These are phyloP conservation scores for Arrhamphus sclerolepis DNA, from an alignment of 2,797 vertebrate species.

Conservation along the genomic window DNA sequence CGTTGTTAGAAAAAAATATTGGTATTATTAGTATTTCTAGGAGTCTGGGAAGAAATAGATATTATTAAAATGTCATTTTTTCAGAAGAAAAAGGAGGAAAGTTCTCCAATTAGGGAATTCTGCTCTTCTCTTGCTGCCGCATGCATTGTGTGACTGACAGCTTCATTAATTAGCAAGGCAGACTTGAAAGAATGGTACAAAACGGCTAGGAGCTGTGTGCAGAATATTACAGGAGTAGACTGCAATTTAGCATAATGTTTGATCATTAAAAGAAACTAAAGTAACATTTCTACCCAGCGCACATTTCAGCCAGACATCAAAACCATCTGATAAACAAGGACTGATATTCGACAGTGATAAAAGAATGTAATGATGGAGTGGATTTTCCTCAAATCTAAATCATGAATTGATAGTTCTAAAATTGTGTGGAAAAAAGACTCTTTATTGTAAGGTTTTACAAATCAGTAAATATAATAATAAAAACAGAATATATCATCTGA, in stretches of 20 bases:
- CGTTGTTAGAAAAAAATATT: conserved; percentile 21
- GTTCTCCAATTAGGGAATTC: conserved; percentile 45
- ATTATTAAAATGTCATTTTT: conserved; percentile 19
- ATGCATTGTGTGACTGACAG: conserved; percentile 47
- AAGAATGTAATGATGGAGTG: background rate
- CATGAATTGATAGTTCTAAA: no score
- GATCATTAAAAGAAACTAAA: conserved; percentile 28
- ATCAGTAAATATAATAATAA: no score
- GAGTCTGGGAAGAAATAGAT: conserved; percentile 16
- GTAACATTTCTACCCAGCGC: conserved; percentile 11
- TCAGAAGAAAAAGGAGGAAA: conserved; percentile 21
- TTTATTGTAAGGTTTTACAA: no score
- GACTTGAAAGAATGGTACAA: conserved; percentile 43
- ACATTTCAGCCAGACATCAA: conserved; percentile 21
- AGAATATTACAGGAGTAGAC: conserved; percentile 17
- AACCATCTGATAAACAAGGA: conserved; percentile 25
- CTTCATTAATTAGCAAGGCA: conserved; percentile 44
- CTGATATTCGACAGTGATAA: background rate
- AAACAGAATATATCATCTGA: no score
- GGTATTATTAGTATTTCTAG: conserved; percentile 14
- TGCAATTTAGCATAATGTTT: conserved; percentile 33
- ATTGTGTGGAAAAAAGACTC: no score
- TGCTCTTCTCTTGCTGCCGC: conserved; percentile 19
- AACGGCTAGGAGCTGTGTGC: conserved; percentile 20
- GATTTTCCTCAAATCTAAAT: background rate